Evolutionary conservation across 1,140 invertebrate species (phyloP).

Genomic region (Leptestheria dahalacensis): DNA sequence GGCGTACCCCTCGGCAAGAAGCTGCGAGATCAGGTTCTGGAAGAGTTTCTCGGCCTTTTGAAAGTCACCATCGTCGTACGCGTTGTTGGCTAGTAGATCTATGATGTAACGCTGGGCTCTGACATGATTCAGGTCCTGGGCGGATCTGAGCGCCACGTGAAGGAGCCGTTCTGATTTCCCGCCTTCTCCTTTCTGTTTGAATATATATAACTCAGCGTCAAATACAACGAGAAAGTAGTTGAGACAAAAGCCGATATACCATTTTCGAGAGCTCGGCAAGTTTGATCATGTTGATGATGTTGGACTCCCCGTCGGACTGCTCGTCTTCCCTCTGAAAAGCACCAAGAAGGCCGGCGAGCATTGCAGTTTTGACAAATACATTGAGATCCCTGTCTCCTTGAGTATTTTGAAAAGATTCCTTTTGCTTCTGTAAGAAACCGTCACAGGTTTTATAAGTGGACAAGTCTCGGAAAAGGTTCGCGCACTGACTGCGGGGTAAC

Average conservation of each 20-base stretch:
- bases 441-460: too few relatives aligned
- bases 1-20: conserved; percentile 46
- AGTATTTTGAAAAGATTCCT: neutral
- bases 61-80: conserved; percentile 54
- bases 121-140: conserved; percentile 56
- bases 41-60: conserved; percentile 73
- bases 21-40: conserved; percentile 54
- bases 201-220: neutral
- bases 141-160: conserved; percentile 62
- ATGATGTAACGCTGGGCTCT: conserved; percentile 71
- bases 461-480: too few relatives aligned
- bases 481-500: too few relatives aligned
- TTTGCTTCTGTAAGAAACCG: neutral
- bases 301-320: neutral
- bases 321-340: neutral
- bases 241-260: neutral
- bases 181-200: conserved; percentile 46
- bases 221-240: neutral
- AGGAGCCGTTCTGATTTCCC: conserved; percentile 69
- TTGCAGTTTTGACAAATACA: neutral
- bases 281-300: conserved; percentile 6
- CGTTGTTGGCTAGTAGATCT: conserved; percentile 79
- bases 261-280: conserved; percentile 2
- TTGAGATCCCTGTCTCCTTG: too few relatives aligned
- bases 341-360: neutral